phyloP scores from a whole-genome alignment of 2,888 invertebrate genomes.

The Troides helena region DNA sequence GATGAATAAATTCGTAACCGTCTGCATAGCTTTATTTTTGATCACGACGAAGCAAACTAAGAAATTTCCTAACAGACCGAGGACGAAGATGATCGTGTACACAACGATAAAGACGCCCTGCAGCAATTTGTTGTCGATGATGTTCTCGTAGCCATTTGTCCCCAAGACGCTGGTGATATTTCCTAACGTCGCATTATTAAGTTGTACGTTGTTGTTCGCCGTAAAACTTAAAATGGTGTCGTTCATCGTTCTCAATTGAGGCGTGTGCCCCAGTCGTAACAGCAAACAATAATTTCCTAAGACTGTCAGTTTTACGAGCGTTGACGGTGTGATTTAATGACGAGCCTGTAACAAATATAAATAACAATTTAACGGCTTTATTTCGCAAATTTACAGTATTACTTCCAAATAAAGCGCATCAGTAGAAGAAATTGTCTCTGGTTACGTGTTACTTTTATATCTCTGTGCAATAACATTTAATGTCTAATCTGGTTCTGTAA shows the following conservation, averaged over 20 bases:
- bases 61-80: constrained; percentile 94
- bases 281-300: constrained; percentile 51
- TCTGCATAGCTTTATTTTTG: constrained; percentile 96
- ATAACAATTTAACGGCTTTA: constrained; percentile 46
- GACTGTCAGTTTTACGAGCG: constrained; percentile 58
- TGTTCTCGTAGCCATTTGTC: constrained; percentile 59
- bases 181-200: constrained; percentile 41
- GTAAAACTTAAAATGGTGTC: constrained; percentile 52
- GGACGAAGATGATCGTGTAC: constrained; percentile 91
- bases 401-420: constrained; percentile 7
- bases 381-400: constrained; percentile 28
- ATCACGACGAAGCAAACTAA: constrained; percentile 96
- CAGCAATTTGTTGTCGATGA: constrained; percentile 84
- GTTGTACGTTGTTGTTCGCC: constrained; percentile 47
- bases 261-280: constrained; percentile 41
- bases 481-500: too few species aligned
- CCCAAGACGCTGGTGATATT: constrained; percentile 37
- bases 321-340: constrained; percentile 51
- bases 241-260: constrained; percentile 56
- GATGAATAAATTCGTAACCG: constrained; percentile 98
- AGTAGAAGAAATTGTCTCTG: too few species aligned
- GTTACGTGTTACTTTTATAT: too few species aligned
- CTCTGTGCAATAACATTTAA: too few species aligned
- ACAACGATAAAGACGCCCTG: constrained; percentile 87
- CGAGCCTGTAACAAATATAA: constrained; percentile 69